Percentiles rank a stretch among this genome's conserved stretches.
phyloP scores from a whole-genome alignment of 2,113 vertebrate species.

The Irena cyanogastra region DNA sequence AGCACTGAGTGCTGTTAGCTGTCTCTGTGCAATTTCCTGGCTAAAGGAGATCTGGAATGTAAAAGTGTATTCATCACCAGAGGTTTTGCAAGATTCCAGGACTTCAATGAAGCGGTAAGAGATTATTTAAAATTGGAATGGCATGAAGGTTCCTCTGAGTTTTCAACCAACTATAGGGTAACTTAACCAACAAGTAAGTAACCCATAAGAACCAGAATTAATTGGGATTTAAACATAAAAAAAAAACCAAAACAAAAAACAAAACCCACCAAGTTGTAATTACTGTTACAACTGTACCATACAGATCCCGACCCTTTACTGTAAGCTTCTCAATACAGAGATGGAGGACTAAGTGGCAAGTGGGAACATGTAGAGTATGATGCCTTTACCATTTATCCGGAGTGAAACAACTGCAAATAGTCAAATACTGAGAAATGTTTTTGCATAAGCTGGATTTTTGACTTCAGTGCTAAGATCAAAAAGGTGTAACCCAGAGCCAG shows the following conservation, averaged over 20 bases:
- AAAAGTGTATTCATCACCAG: constrained; percentile 38
- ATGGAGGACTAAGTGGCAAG: neutral
- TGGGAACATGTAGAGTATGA: neutral
- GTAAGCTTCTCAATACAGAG: neutral
- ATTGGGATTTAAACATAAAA: neutral
- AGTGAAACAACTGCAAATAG: neutral
- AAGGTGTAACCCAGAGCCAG: neutral
- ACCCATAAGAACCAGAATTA: neutral
- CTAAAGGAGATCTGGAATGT: constrained; percentile 46
- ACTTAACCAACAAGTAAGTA: neutral
- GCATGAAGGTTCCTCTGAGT: neutral
- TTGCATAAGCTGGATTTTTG: accelerated
- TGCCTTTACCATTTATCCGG: accelerated
- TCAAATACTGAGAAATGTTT: neutral
- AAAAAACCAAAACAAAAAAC: neutral
- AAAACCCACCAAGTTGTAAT: neutral
- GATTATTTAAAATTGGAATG: constrained; percentile 27
- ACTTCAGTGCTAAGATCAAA: neutral
- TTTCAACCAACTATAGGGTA: neutral
- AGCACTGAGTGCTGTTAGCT: neutral
- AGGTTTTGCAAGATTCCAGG: constrained; percentile 47
- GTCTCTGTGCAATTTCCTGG: constrained; percentile 34
- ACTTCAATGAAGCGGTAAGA: constrained; percentile 26
- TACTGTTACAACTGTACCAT: neutral
- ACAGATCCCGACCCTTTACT: neutral